Base-by-base conservation (phyloP, 2,797 vertebrate species). In the Clarias fuscus region DNA sequence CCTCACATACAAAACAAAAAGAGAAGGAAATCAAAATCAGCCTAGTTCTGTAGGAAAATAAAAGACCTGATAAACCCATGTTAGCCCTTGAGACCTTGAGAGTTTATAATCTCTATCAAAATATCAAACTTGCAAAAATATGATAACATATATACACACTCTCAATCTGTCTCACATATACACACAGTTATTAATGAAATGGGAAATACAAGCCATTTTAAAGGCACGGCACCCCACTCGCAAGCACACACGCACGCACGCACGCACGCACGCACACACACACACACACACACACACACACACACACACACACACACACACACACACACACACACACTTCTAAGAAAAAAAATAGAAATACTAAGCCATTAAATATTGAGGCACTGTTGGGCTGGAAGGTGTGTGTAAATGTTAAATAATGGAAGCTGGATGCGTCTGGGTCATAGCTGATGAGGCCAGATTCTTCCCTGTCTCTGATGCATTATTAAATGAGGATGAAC, bases 401-500 rank as follows among this genome's bases (percentile, higher is more conserved):
- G 97, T 98, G 96, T 96, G 96, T 97, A 97, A 97, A 98, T 97
- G 96, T 97, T 99, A 98, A 99, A 99, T 99, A 98, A 99, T 99
- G 93, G 93, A 98, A 95, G 94, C 95, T 94, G 95, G 94, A 95
- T 96, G 95, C 95, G 96, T 95, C 96, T 97, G 91, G 92, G 97
- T 97, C 97, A 97, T 95, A 96, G 96, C 96, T 88, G 95, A 92
- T 95, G 95, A 96, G 95, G 96, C 95, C 95, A 94, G 95, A 96
- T 96, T 95, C 96, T 61, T 90, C 91, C 90, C 91, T 96, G 95
- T 96, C 96, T 97, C 96, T 98, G 97, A 99, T 99, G 97, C 97
- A 99, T 99, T 99, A 99, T 98, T 99, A 96, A 98, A 96, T 97
- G 96, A 97, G 97, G 97, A 98, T 97, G 96, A 97, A 96, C 97